These are phyloP conservation scores for Nudaria mundana DNA, from an alignment of 2,888 invertebrate genomes.

Conservation along the genomic window DNA sequence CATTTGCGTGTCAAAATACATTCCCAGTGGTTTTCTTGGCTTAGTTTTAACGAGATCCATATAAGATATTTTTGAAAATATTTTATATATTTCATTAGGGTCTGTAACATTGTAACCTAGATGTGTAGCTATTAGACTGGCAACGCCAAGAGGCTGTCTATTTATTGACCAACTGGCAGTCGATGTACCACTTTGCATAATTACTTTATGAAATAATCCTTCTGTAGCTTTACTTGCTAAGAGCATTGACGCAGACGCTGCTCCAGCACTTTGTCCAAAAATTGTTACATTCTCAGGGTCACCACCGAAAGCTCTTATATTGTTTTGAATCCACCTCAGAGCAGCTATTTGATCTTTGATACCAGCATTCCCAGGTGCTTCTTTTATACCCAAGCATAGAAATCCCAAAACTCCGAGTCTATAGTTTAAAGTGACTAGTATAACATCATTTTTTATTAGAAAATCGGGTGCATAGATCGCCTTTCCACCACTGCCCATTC, in stretches of 20 bases:
- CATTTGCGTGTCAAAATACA: conserved; percentile 63
- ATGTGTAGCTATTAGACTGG: conserved; percentile 57
- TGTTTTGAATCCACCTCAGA: conserved; percentile 67
- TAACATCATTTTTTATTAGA: conserved; percentile 58
- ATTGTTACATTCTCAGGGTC: conserved; percentile 68
- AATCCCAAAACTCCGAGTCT: conserved; percentile 67
- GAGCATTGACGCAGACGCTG: conserved; percentile 52
- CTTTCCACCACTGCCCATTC: conserved; percentile 64
- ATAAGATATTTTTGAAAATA: conserved; percentile 49
- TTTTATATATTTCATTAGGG: conserved; percentile 57
- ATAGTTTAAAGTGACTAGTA: conserved; percentile 69
- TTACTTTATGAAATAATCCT: conserved; percentile 62
- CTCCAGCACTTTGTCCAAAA: conserved; percentile 73
- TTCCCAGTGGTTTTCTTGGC: conserved; percentile 50
- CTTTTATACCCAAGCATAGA: conserved; percentile 62
- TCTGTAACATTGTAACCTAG: conserved; percentile 54
- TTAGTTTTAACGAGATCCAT: conserved; percentile 45
- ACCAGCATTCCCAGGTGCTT: conserved; percentile 70
- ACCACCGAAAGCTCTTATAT: conserved; percentile 68
- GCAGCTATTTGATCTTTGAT: conserved; percentile 71
- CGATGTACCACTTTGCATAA: conserved; percentile 66
- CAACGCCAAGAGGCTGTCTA: conserved; percentile 57
- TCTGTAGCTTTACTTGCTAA: conserved; percentile 52
- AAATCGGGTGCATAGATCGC: conserved; percentile 62
- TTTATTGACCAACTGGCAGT: conserved; percentile 63